phyloP scores from a whole-genome alignment of 2,888 invertebrate genomes.

The Brenthis daphne region DNA sequence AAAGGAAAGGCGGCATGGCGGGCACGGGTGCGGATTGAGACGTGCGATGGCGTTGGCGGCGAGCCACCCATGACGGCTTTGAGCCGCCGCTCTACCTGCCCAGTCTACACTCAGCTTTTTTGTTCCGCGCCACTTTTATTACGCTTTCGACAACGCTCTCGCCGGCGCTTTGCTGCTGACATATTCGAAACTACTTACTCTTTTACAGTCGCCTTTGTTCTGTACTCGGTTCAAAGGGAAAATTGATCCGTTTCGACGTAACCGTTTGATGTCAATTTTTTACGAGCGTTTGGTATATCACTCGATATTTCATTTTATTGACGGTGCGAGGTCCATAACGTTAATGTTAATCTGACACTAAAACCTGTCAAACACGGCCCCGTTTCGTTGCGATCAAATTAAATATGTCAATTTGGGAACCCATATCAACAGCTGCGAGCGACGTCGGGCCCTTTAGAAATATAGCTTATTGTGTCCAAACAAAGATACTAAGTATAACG shows the following conservation, averaged over 20 bases:
- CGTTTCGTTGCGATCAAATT: conserved; percentile 78
- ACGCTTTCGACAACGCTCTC: conserved; percentile 69
- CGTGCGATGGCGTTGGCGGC: conserved; percentile 81
- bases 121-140: conserved; percentile 79
- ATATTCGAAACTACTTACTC: conserved; percentile 75
- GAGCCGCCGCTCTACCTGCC: conserved; percentile 67
- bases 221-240: conserved; percentile 68
- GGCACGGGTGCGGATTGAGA: conserved; percentile 81
- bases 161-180: conserved; percentile 68
- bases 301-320: conserved; percentile 57
- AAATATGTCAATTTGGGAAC: conserved; percentile 82
- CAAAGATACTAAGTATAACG: conserved; percentile 83
- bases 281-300: conserved; percentile 37
- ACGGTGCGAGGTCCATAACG: conserved; percentile 70
- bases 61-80: conserved; percentile 82
- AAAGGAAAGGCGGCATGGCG: conserved; percentile 79
- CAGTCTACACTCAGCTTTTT: conserved; percentile 61
- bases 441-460: conserved; percentile 81
- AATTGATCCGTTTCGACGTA: conserved; percentile 69
- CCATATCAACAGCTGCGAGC: conserved; percentile 82
- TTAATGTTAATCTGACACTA: conserved; percentile 80
- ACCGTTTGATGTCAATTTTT: conserved; percentile 67
- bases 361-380: conserved; percentile 78
- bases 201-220: conserved; percentile 74
- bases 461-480: conserved; percentile 83